Base-by-base conservation (phyloP, 2,888 invertebrate species). In the Agrochola lychnidis region DNA sequence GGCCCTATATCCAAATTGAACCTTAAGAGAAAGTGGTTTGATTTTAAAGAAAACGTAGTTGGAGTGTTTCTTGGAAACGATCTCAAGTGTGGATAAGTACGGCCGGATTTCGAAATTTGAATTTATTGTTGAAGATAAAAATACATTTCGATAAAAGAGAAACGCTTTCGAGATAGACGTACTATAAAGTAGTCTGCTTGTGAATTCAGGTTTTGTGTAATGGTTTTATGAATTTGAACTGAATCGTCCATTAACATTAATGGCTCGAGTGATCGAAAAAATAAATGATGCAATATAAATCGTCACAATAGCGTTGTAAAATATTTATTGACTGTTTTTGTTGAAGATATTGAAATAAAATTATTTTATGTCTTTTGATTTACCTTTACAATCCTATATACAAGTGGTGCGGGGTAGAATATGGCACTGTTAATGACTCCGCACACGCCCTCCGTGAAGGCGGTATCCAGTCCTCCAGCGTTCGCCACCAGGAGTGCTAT, bases 401-500 rank as follows among this genome's bases (percentile, higher is more conserved):
- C 96, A 12, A 98, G 90, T 25, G 98, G 97, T 90, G 98, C 98
- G 71, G 98, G 97, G 14, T 98, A 98, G 92, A 99, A 99, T 97
- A 99, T 98, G 61, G 99, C 98, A 86, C 98, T 98, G 88, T 98
- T 98, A 82, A 99, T 97, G 68, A 99, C 98, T 70, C 99, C 99
- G 91, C 98, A 99, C 83, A 98, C 97, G 74, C 99, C 99, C 71
- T 99, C 99, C 0, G 99, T 99, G 40, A 98, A 97, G 0, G 99
- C 99, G 92, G 99, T 99, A 92, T 99, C 99, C 70, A 99, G 98
- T 66, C 99, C 99, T 22, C 99, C 98, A 0, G 99, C 98, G 6
- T 99, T 99, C 66, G 99, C 98, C 48, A 99, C 98, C 73, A 99
- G 96, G 0, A 99, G 98, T 0, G 99, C 99, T 68, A 99, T 98